These are phyloP conservation scores for Drosophila merina DNA, from an alignment of 2,888 invertebrate genomes.

Conservation along the genomic window DNA sequence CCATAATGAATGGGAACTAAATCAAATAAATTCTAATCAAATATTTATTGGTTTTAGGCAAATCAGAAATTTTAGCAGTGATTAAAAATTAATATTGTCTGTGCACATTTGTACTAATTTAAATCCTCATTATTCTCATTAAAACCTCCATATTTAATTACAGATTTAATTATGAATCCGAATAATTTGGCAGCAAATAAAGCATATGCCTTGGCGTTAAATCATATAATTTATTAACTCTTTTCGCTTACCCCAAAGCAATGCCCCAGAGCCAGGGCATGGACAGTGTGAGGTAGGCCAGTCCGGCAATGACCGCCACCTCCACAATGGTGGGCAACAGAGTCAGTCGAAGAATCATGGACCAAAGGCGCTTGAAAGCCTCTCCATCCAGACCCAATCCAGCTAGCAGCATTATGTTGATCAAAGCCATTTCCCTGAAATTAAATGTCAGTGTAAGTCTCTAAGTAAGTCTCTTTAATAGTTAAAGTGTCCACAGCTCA, in stretches of 20 bases:
- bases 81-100: neutral
- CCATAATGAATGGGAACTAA: neutral
- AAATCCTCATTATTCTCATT: neutral
- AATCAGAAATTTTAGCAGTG: neutral
- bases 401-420: conserved; percentile 87
- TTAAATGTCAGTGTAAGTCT: too few species aligned
- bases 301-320: conserved; percentile 85
- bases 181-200: too few species aligned
- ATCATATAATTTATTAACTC: neutral
- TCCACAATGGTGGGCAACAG: conserved; percentile 87
- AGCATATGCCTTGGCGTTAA: too few species aligned
- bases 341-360: conserved; percentile 86
- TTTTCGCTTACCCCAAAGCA: conserved; percentile 84
- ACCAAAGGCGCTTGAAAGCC: conserved; percentile 85
- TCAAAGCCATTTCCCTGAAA: conserved; percentile 86
- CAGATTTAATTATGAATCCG: neutral
- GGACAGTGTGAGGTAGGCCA: conserved; percentile 85
- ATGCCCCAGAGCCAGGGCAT: conserved; percentile 87
- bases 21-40: neutral
- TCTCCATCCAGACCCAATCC: conserved; percentile 87
- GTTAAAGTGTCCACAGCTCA: conserved; percentile 54
- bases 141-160: neutral
- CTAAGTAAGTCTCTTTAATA: neutral
- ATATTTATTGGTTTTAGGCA: neutral
- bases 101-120: neutral